Percentiles rank a stretch among this genome's conserved stretches.
These are phyloP conservation scores for Antrozous pallidus DNA, from an alignment of 2,797 vertebrate species.

Conservation along the genomic window DNA sequence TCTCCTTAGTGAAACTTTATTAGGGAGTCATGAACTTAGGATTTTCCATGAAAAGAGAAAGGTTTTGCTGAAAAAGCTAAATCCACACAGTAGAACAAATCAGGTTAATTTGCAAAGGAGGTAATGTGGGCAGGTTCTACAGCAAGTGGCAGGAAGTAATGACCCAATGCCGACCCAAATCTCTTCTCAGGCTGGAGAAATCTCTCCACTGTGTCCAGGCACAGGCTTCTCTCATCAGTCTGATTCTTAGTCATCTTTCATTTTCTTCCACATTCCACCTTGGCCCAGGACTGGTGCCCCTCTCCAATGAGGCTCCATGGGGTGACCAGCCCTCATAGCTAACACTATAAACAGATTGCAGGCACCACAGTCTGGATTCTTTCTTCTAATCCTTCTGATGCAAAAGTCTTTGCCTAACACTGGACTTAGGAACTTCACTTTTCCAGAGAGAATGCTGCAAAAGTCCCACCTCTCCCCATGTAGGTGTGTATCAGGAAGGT, in stretches of 20 bases:
- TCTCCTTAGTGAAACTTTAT: too few relatives aligned
- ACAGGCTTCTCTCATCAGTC: fast-evolving
- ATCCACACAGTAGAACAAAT: not conserved
- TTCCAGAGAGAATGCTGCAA: not conserved
- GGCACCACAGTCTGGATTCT: not conserved
- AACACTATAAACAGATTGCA: not conserved
- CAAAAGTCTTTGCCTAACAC: not conserved
- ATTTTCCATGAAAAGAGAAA: not conserved
- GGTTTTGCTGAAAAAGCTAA: not conserved
- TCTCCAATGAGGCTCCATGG: fast-evolving
- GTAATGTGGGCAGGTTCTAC: fast-evolving
- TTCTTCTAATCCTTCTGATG: not conserved
- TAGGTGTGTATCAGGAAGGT: fast-evolving
- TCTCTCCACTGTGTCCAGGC: fast-evolving
- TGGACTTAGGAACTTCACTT: not conserved
- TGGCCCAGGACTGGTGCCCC: fast-evolving
- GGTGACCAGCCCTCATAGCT: not conserved
- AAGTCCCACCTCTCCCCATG: not conserved
- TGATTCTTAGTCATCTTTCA: fast-evolving
- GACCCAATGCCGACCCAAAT: fast-evolving
- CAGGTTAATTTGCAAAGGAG: not conserved
- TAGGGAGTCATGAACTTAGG: not conserved
- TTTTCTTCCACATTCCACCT: not conserved
- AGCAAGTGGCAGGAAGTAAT: not conserved
- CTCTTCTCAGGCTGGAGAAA: not conserved